phyloP scores from a whole-genome alignment of 2,113 vertebrate genomes.

The Puma concolor region DNA sequence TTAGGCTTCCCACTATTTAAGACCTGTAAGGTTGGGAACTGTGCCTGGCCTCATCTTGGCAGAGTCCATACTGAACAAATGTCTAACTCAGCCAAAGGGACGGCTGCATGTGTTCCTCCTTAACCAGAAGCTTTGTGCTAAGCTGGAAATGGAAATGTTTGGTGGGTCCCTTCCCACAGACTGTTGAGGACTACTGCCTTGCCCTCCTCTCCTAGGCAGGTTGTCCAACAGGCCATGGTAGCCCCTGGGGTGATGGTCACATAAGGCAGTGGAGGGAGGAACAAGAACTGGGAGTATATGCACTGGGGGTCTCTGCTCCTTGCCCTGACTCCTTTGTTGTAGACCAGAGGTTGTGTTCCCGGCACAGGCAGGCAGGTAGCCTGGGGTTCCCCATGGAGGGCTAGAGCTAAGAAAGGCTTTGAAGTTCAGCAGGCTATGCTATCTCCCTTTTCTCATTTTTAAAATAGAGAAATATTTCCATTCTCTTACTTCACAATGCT shows the following conservation, averaged over 20 bases:
- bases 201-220: neutral
- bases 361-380: neutral
- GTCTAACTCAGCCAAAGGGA: neutral
- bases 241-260: neutral
- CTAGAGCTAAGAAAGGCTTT: neutral
- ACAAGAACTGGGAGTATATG: neutral
- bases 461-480: neutral
- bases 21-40: neutral
- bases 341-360: rapidly evolving
- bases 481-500: neutral
- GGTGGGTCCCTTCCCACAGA: neutral
- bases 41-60: neutral
- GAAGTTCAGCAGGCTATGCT: neutral
- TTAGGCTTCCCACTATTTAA: neutral
- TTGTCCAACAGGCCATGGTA: neutral
- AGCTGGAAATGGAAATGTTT: neutral
- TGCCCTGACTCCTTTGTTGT: too few species aligned
- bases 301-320: neutral
- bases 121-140: neutral
- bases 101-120: neutral
- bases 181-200: neutral
- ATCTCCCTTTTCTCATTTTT: neutral
- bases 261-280: neutral
- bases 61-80: neutral
- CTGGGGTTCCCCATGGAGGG: neutral